These are phyloP conservation scores for Reticulitermes speratus DNA, from an alignment of 1,140 invertebrate species.

Conservation along the genomic window DNA sequence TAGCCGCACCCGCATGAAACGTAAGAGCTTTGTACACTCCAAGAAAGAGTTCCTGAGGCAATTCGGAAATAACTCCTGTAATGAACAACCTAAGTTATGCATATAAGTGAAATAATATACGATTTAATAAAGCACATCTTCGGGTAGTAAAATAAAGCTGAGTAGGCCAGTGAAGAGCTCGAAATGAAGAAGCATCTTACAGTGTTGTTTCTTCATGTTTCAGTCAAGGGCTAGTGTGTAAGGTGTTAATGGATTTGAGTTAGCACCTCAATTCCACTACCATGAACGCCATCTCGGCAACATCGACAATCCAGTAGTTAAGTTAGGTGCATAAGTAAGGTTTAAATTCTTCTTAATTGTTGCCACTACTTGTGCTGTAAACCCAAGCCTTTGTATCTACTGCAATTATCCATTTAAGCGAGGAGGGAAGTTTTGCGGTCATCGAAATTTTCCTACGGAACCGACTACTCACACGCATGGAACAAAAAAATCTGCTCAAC, in stretches of 20 bases:
- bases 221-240: not conserved
- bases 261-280: not conserved
- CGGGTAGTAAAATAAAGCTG: not conserved
- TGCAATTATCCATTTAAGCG: no score
- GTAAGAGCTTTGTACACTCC: not conserved
- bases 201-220: no score
- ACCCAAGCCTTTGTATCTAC: no score
- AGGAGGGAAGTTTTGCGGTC: no score
- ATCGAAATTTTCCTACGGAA: no score
- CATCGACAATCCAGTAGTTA: not conserved
- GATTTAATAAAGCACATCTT: not conserved
- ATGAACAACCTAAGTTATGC: not conserved
- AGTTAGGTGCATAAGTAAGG: not conserved
- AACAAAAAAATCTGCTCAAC: no score
- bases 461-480: no score
- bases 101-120: not conserved
- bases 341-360: slow-evolving; percentile 14
- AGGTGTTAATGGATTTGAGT: not conserved
- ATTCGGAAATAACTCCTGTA: not conserved
- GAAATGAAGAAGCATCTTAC: not conserved
- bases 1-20: not conserved
- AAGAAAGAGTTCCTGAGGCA: not conserved
- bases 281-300: not conserved
- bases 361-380: not conserved
- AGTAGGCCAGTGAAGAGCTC: not conserved